phyloP scores from a whole-genome alignment of 2,797 vertebrate species.

The Glyptemys insculpta region DNA sequence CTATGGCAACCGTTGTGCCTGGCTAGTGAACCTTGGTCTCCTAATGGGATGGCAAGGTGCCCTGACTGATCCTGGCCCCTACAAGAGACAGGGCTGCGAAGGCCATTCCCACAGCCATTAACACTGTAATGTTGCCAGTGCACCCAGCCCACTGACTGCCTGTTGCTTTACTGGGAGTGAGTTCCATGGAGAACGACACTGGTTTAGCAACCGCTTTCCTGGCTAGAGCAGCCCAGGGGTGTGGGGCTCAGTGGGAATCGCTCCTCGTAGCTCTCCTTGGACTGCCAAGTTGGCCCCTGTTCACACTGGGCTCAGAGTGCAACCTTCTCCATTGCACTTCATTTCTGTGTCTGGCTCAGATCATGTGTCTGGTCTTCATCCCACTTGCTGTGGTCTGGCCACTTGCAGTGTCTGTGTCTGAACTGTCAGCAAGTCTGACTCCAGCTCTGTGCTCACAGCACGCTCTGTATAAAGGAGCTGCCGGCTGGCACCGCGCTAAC shows the following conservation, averaged over 20 bases:
- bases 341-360: background rate
- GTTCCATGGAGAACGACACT: rapidly evolving
- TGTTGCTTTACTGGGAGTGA: background rate
- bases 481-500: too few relatives aligned
- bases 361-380: background rate
- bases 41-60: too few relatives aligned
- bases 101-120: background rate
- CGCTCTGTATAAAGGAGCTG: background rate
- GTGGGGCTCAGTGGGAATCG: too few relatives aligned
- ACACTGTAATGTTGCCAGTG: too few relatives aligned
- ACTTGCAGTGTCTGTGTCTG: background rate
- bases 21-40: background rate
- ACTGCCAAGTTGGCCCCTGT: too few relatives aligned
- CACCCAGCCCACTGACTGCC: background rate
- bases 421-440: background rate
- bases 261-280: too few relatives aligned
- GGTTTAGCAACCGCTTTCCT: background rate
- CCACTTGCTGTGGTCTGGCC: background rate
- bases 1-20: background rate
- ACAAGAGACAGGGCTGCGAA: too few relatives aligned
- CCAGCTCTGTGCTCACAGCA: background rate
- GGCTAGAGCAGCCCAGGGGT: background rate
- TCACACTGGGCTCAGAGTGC: too few relatives aligned
- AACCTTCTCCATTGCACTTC: too few relatives aligned
- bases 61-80: background rate